Evolutionary conservation across 2,888 invertebrate genomes (phyloP), one percentile per base, ranked within the genome.

Genomic region (Colletes collaris): DNA sequence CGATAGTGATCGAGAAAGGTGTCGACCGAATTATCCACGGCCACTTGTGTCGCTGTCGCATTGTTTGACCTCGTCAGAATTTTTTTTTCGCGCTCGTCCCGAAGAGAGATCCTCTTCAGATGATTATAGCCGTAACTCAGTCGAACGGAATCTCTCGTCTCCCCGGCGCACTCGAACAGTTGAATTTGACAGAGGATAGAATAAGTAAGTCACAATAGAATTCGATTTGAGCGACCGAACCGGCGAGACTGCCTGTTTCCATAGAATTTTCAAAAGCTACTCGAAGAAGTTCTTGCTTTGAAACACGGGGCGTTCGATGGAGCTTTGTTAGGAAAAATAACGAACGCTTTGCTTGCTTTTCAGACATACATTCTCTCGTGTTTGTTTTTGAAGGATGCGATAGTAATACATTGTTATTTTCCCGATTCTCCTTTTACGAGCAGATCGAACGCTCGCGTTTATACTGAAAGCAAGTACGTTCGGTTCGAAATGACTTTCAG

Each of bases 41-140:
- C 82, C 77, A 81, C 84, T 84, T 75, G 64, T 79, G 69, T 59
- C 79, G 59, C 71, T 56, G n/a, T 53, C 49, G 67, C 64, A 79
- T 85, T 84, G 73, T 85, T 84, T 81, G 74, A 77, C 77, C 72
- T 86, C 68, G 16, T 71, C 64, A 13, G 52, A 65, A 65, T 77
- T 76, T 70, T 71, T 16, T 81, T 71, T 27, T 81, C 64, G 73
- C 35, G 65, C 52, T 27, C 55, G 11, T 53, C 7, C 40, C 52
- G 69, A 76, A 56, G 8, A 58, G 27, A 62, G n/a, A 65, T 72
- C 65, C 75, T 55, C 70, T 73, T 68, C 60, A 59, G 53, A 53
- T 49, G 74, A 75, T 77, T 65, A 71, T 83, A 71, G 65, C 55
- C 63, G 67, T 64, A 49, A 68, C 53, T 56, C 81, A 70, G 75